Percentiles rank a stretch among this genome's conserved stretches.
These are phyloP conservation scores for Microctonus hyperodae DNA, from an alignment of 2,888 invertebrate genomes.

Conservation along the genomic window DNA sequence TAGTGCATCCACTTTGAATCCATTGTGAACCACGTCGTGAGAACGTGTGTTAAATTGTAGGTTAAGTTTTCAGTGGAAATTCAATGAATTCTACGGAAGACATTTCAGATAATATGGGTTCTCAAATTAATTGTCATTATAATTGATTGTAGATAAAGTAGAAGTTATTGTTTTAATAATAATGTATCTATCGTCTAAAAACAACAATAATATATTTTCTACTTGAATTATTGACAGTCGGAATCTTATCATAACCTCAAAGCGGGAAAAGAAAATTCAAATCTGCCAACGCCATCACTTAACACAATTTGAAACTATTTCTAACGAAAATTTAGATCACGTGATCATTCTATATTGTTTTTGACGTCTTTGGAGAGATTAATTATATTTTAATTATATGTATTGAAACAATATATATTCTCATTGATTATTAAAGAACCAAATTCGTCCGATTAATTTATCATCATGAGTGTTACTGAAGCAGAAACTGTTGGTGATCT, in stretches of 20 bases:
- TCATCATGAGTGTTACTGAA: constrained; percentile 50
- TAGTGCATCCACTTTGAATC: too few relatives aligned
- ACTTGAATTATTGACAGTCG: neutral
- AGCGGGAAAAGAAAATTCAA: neutral
- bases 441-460: constrained; percentile 39
- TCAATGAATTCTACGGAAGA: too few relatives aligned
- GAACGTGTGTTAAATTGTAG: too few relatives aligned
- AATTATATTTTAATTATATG: neutral
- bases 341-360: neutral
- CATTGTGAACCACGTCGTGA: too few relatives aligned
- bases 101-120: neutral
- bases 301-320: neutral
- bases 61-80: too few relatives aligned
- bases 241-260: neutral
- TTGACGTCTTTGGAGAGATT: neutral
- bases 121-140: neutral
- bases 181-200: too few relatives aligned
- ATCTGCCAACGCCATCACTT: neutral
- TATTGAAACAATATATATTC: neutral
- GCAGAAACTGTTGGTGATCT: constrained; percentile 57
- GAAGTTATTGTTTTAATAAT: too few relatives aligned
- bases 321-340: neutral
- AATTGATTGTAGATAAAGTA: neutral
- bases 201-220: too few relatives aligned
- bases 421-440: neutral